phyloP scores from a whole-genome alignment of 2,113 vertebrate species.

The Sus scrofa region DNA sequence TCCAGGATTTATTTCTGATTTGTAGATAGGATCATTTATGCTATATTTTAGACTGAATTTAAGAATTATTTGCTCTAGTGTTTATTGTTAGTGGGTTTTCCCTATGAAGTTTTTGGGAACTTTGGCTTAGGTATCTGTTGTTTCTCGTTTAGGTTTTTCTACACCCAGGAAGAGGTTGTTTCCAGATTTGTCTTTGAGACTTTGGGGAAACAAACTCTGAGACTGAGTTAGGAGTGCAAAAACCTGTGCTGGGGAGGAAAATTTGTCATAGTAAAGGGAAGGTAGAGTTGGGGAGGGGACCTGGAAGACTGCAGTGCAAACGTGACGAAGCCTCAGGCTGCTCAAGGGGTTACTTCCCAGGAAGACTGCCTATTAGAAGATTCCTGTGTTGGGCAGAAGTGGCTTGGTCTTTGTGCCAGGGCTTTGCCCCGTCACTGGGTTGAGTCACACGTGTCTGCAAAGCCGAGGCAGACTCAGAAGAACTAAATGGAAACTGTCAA shows the following conservation, averaged over 20 bases:
- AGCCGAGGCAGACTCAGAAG: background rate
- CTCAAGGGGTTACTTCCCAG: rapidly evolving
- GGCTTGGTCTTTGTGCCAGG: background rate
- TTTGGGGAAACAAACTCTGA: background rate
- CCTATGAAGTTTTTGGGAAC: background rate
- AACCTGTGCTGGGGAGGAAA: background rate
- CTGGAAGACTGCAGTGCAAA: background rate
- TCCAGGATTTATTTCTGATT: no score
- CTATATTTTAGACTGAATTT: background rate
- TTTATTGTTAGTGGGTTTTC: background rate
- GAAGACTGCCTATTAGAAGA: background rate
- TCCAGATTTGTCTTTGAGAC: background rate
- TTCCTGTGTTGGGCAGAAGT: background rate
- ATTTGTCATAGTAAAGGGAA: background rate
- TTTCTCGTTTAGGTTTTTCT: background rate
- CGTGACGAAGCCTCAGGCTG: background rate
- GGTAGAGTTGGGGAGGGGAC: background rate
- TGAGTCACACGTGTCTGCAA: background rate
- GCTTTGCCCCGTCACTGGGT: background rate
- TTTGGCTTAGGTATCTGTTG: background rate
- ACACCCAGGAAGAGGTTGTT: background rate
- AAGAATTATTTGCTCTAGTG: slow-evolving; percentile 5
- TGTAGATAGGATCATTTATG: no score
- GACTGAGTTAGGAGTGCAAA: background rate
- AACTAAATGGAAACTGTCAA: background rate